Evolutionary conservation across 2,888 invertebrate species (phyloP).

Genomic region (Nemapogon koenigi): DNA sequence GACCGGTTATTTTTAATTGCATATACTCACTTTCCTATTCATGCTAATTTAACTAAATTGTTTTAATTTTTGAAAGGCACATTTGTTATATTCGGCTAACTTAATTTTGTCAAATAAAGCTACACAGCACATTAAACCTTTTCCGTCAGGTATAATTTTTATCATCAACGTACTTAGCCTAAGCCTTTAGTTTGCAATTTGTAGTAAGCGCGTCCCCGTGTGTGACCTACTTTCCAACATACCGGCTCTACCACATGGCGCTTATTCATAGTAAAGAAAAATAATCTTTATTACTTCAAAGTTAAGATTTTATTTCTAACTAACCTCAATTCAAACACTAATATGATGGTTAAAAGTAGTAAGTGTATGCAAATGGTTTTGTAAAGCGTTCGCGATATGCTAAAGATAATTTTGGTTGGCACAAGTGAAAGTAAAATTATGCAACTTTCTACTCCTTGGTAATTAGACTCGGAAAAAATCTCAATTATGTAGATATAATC

Average conservation of each 20-base stretch:
- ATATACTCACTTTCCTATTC: no score
- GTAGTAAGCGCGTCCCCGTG: constrained; percentile 23
- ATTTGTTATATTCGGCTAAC: no score
- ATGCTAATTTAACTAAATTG: no score
- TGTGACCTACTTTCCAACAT: constrained; percentile 54
- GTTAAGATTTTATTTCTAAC: constrained; percentile 33
- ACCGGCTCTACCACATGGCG: constrained; percentile 44
- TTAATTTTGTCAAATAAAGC: no score
- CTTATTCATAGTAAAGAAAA: constrained; percentile 22
- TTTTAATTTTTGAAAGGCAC: no score
- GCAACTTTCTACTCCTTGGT: constrained; percentile 48
- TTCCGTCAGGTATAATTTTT: no score
- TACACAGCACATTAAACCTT: no score
- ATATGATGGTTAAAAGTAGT: constrained; percentile 13
- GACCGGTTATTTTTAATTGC: no score
- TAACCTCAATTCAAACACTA: constrained; percentile 4
- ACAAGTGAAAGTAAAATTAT: constrained; percentile 59
- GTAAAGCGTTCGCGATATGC: constrained; percentile 44
- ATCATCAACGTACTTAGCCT: no score
- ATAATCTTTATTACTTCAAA: constrained; percentile 25
- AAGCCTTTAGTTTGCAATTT: no score
- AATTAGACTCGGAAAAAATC: constrained; percentile 10
- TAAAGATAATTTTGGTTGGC: constrained; percentile 38
- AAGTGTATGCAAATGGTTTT: constrained; percentile 38
- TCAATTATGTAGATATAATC: constrained; percentile 15